These are phyloP conservation scores for Lontra canadensis DNA, from an alignment of 2,113 vertebrate species.

Conservation along the genomic window DNA sequence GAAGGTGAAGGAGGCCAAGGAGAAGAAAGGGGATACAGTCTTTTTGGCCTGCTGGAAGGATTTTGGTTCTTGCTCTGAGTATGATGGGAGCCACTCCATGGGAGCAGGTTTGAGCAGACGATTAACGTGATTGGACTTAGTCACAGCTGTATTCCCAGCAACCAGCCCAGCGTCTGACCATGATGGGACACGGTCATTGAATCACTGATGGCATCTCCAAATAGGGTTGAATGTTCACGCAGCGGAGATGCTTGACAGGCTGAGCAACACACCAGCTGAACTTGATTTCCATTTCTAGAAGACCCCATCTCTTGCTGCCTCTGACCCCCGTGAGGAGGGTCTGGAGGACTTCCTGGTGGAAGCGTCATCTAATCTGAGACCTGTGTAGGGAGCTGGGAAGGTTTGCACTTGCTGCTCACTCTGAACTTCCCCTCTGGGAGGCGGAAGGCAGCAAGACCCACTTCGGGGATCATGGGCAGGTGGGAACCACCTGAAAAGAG, in stretches of 20 bases:
- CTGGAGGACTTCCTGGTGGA: background rate
- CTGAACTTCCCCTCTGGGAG: background rate
- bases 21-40: background rate
- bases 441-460: background rate
- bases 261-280: background rate
- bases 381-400: background rate
- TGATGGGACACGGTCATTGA: accelerated
- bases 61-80: background rate
- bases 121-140: background rate
- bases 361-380: background rate
- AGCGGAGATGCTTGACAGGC: background rate
- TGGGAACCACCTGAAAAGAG: background rate
- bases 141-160: too few species aligned
- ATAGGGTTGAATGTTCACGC: too few species aligned
- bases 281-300: background rate
- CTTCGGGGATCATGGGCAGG: accelerated
- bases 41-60: background rate
- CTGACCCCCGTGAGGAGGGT: background rate
- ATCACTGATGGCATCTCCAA: background rate
- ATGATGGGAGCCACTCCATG: accelerated
- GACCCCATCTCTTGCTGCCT: background rate
- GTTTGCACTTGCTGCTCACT: background rate
- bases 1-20: background rate
- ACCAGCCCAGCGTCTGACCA: accelerated
- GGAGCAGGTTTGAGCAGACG: background rate